phyloP scores from a whole-genome alignment of 2,888 invertebrate species.

The Leptinotarsa juncta region DNA sequence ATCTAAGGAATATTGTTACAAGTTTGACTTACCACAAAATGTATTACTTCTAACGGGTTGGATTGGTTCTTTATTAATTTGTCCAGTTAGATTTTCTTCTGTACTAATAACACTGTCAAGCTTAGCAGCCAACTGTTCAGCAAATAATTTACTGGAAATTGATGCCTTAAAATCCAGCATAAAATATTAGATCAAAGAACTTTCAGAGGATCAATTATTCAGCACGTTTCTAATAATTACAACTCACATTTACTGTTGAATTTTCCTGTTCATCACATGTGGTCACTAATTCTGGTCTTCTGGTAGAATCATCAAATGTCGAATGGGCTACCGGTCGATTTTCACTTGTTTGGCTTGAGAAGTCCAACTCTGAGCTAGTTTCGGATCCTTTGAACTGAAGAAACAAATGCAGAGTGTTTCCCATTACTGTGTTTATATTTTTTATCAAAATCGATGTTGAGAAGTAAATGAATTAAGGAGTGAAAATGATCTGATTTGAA shows the following conservation, averaged over 20 bases:
- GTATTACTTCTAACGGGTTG: conserved; percentile 19
- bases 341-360: conserved; percentile 42
- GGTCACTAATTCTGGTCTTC: conserved; percentile 44
- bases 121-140: conserved; percentile 73
- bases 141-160: conserved; percentile 65
- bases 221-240: not conserved
- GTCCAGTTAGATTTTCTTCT: conserved; percentile 54
- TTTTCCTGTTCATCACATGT: conserved; percentile 53
- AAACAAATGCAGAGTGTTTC: conserved; percentile 43
- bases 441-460: not conserved
- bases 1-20: not conserved
- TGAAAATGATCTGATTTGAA: not conserved
- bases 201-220: not conserved
- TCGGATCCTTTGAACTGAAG: conserved; percentile 54
- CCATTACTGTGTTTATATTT: conserved; percentile 33
- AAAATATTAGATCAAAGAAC: not conserved
- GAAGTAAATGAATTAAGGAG: no score
- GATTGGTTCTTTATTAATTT: conserved; percentile 61
- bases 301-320: conserved; percentile 55
- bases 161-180: conserved; percentile 45
- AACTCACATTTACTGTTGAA: conserved; percentile 51
- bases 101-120: conserved; percentile 67
- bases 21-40: conserved; percentile 6
- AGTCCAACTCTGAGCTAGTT: conserved; percentile 57
- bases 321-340: conserved; percentile 56